These are phyloP conservation scores for Rana temporaria DNA, from an alignment of 2,113 vertebrate species.

Conservation along the genomic window DNA sequence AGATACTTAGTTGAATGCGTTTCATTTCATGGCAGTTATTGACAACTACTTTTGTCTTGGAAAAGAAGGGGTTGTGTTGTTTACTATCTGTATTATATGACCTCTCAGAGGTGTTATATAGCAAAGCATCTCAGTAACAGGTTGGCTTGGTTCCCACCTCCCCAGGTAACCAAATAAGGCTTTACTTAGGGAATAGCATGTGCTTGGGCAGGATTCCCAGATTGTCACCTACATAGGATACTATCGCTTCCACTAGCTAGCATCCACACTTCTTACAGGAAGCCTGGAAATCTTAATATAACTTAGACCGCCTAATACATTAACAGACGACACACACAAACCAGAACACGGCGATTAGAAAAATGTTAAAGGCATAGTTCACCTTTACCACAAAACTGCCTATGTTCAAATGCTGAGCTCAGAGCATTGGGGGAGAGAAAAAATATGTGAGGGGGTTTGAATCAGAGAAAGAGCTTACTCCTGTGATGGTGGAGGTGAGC, in stretches of 20 bases:
- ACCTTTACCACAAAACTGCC: too few relatives aligned
- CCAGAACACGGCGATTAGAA: too few relatives aligned
- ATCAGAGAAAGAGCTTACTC: too few relatives aligned
- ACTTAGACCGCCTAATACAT: slow-evolving; percentile 1
- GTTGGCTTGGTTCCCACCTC: slow-evolving; percentile 32
- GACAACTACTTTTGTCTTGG: neutral
- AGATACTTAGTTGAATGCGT: too few relatives aligned
- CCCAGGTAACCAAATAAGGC: slow-evolving; percentile 34
- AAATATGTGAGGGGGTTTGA: too few relatives aligned
- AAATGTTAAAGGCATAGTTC: too few relatives aligned
- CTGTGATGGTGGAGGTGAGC: too few relatives aligned
- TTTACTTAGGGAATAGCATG: slow-evolving; percentile 4
- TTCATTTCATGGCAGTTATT: too few relatives aligned
- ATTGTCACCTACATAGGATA: slow-evolving; percentile 36
- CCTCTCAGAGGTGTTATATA: slow-evolving; percentile 6
- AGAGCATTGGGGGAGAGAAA: too few relatives aligned
- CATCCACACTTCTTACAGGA: slow-evolving; percentile 2
- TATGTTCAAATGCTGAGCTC: too few relatives aligned
- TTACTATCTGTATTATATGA: slow-evolving; percentile 10
- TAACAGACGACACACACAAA: neutral
- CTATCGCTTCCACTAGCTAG: neutral
- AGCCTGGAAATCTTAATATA: slow-evolving; percentile 27
- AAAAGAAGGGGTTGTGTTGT: slow-evolving; percentile 4
- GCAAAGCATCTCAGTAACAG: slow-evolving; percentile 25
- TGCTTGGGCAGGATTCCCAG: slow-evolving; percentile 24